A percentile compares a stretch with the other conserved stretches of the same genome.
Conservation (phyloP, 2,113 vertebrate species). For the Engraulis encrasicolus region DNA sequence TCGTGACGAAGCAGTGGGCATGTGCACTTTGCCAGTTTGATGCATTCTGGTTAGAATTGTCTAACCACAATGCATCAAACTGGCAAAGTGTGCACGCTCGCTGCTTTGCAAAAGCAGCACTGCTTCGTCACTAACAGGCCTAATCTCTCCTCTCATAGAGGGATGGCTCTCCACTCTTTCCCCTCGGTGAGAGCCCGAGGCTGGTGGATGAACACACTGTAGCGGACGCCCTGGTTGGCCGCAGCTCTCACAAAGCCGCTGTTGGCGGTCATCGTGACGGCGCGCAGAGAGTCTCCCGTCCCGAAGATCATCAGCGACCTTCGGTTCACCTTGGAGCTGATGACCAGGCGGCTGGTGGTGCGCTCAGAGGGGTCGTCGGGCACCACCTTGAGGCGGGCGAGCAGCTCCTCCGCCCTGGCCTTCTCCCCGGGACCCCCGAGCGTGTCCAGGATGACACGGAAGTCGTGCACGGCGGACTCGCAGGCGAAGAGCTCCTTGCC, state of each 20-base stretch:
- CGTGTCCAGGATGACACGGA: slow-evolving; percentile 88
- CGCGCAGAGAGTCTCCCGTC: slow-evolving; percentile 88
- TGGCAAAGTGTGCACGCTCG: too few species aligned
- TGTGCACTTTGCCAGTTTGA: too few species aligned
- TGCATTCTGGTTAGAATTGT: too few species aligned
- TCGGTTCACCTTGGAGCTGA: slow-evolving; percentile 88
- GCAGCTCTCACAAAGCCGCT: slow-evolving; percentile 94
- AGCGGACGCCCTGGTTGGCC: slow-evolving; percentile 92
- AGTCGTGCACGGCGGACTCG: slow-evolving; percentile 89
- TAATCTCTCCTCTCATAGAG: slow-evolving; percentile 70
- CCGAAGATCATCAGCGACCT: slow-evolving; percentile 93
- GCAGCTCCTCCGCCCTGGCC: slow-evolving; percentile 79
- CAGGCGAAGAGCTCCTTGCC: slow-evolving; percentile 93
- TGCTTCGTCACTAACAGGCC: too few species aligned
- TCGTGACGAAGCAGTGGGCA: too few species aligned
- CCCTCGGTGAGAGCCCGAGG: slow-evolving; percentile 93
- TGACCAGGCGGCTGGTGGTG: slow-evolving; percentile 80
- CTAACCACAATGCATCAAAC: too few species aligned
- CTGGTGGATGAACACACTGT: slow-evolving; percentile 93
- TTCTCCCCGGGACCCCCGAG: slow-evolving; percentile 89
- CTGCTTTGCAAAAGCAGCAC: too few species aligned
- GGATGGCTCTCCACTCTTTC: slow-evolving; percentile 87
- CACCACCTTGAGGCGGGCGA: slow-evolving; percentile 82
- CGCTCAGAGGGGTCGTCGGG: slow-evolving; percentile 87
- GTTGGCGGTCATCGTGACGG: slow-evolving; percentile 95